Percentiles rank a stretch among this genome's conserved stretches.
These are phyloP conservation scores for Pseudomyrmex dendroicus DNA, from an alignment of 1,140 invertebrate genomes.

Conservation along the genomic window DNA sequence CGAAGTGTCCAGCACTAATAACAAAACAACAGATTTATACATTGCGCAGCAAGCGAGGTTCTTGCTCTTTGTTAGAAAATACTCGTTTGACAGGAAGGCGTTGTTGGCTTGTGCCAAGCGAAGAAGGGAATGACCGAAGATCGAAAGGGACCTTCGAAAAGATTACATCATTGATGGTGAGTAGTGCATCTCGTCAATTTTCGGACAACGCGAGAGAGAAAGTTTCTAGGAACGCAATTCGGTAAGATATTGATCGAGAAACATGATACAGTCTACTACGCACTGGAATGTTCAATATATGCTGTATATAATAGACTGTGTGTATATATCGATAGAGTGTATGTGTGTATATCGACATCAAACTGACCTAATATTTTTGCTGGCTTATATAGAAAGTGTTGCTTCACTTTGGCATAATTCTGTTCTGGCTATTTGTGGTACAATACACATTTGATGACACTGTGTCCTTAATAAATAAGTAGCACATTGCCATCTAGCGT, in stretches of 20 bases:
- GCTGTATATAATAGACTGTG: neutral
- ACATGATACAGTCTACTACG: conserved; percentile 24
- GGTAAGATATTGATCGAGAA: neutral
- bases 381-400: conserved; percentile 36
- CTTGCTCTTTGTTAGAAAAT: conserved; percentile 62
- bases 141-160: conserved; percentile 37
- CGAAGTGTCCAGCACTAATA: neutral
- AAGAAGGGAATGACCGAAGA: conserved; percentile 63
- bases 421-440: conserved; percentile 51
- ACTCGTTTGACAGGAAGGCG: conserved; percentile 45
- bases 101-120: conserved; percentile 45
- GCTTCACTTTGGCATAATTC: conserved; percentile 70
- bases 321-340: neutral
- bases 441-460: conserved; percentile 63
- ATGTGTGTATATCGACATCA: neutral
- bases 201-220: neutral
- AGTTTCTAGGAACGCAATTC: neutral
- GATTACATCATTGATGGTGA: neutral
- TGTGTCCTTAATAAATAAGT: conserved; percentile 67
- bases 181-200: neutral
- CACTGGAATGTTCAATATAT: neutral
- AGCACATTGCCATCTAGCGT: conserved; percentile 32
- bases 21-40: neutral
- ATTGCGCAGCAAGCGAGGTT: conserved; percentile 32
- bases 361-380: conserved; percentile 63